Percentiles rank a stretch among this genome's conserved stretches.
Conservation (phyloP, 2,113 vertebrate species). For the Paradoxurus hermaphroditus region DNA sequence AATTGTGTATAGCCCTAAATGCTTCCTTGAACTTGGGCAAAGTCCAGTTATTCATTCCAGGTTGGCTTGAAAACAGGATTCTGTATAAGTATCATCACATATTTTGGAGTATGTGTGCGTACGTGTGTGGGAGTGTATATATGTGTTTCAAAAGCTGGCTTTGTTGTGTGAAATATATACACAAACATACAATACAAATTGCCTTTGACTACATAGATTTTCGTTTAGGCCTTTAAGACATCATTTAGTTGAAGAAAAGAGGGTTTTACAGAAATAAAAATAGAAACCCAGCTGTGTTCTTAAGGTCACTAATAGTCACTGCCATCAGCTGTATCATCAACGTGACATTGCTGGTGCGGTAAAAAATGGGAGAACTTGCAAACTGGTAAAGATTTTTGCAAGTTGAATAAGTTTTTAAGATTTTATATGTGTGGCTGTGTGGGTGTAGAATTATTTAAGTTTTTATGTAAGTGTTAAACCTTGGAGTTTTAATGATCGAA, state of each 20-base stretch:
- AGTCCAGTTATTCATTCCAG: background rate
- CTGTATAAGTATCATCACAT: background rate
- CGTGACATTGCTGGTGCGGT: conserved; percentile 1
- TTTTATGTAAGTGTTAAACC: conserved; percentile 15
- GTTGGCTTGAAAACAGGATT: background rate
- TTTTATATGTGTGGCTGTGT: background rate
- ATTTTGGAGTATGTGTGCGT: background rate
- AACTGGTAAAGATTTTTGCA: background rate
- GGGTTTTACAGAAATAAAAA: conserved; percentile 55
- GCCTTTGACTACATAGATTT: conserved; percentile 17
- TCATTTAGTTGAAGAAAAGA: conserved; percentile 26
- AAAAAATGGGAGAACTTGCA: conserved; percentile 5
- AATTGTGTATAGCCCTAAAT: background rate
- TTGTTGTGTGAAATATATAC: background rate
- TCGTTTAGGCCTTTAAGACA: conserved; percentile 40
- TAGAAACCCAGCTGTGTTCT: conserved; percentile 64
- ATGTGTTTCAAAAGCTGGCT: conserved; percentile 14
- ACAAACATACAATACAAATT: background rate
- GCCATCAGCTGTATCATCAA: conserved; percentile 24
- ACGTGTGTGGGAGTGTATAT: background rate
- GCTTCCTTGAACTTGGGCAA: background rate
- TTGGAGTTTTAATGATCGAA: background rate
- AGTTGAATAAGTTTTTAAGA: background rate
- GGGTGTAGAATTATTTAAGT: conserved; percentile 26
- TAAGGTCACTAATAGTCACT: conserved; percentile 58